A percentile compares a stretch with the other conserved stretches of the same genome.
These are phyloP conservation scores for Cyphomyrus plagiostoma DNA, from an alignment of 2,113 vertebrate genomes.

Conservation along the genomic window DNA sequence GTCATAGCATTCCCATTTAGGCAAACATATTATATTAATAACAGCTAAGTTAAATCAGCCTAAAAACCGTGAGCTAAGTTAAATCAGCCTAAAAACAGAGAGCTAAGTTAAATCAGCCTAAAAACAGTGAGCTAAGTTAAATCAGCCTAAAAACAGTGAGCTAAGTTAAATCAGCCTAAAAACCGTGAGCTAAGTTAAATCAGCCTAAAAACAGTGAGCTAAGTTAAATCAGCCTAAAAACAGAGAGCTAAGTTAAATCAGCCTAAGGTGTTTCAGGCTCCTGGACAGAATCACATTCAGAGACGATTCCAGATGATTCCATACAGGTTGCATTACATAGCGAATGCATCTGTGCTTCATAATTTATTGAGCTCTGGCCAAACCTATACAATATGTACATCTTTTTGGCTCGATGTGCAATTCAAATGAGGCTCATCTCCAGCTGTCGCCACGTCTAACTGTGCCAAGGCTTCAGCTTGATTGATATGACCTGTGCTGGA, in stretches of 20 bases:
- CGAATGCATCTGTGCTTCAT: background rate
- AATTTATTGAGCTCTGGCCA: background rate
- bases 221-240: too few species aligned
- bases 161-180: too few species aligned
- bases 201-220: too few species aligned
- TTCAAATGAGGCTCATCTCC: slow-evolving; percentile 42
- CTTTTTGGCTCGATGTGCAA: slow-evolving; percentile 21
- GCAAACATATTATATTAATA: too few species aligned
- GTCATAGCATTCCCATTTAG: background rate
- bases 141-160: too few species aligned
- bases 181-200: too few species aligned
- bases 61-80: too few species aligned
- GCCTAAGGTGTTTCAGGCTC: background rate
- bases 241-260: background rate
- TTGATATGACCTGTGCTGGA: background rate
- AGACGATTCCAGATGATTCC: background rate
- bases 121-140: too few species aligned
- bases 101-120: background rate
- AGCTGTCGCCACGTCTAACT: background rate
- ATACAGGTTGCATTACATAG: background rate
- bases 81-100: too few species aligned
- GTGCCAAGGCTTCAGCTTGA: background rate
- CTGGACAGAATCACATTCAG: background rate
- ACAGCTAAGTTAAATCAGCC: too few species aligned
- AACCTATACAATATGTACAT: slow-evolving; percentile 29